Evolutionary conservation across 2,888 invertebrate species (phyloP), one percentile per base, ranked within the genome.

Genomic region (Myathropa florea): DNA sequence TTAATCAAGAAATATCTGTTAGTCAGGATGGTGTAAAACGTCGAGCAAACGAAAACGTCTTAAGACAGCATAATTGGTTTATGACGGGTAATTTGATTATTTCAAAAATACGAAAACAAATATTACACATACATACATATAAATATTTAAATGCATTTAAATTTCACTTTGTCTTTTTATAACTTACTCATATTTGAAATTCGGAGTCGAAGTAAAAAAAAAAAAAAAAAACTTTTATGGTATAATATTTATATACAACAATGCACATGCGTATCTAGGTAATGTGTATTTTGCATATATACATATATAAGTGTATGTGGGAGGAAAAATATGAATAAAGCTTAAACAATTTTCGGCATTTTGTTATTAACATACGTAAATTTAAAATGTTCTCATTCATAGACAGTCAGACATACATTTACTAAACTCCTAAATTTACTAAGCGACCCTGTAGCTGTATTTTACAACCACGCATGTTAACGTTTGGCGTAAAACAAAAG

Each of bases 31-130:
- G 93, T 88, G 90, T 91, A 88, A 91, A 90, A 89, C 92, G 92
- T 89, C 93, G 93, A 88, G 93, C 93, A 88, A 93, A 93, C 88
- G 93, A 93, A 91, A 92, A 91, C 91, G 92, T 92, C 89, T 92
- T 92, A 89, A 90, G 92, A 88, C 92, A 93, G 90, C 92, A 92
- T 90, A 92, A 91, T 91, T 91, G 91, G 90, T 92, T 92, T 91
- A 91, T 92, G 91, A 91, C 91, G 91, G 92, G 92, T 92, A 92
- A 92, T 84, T 84, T 84, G 18, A 65, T 64, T 78, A 63, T 60
- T 78, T 61, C 60, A 71, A 87, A 84, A 76, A 46, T 68, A 28
- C 64, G 53, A 72, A 79, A 79, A 68, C 24, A 71, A 46, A 46
- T 46, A 18, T 46, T 46, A 18, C 46, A 46, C 7, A 46, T 18